These are phyloP conservation scores for Orchesella cincta DNA, from an alignment of 1,140 invertebrate species.

Conservation along the genomic window DNA sequence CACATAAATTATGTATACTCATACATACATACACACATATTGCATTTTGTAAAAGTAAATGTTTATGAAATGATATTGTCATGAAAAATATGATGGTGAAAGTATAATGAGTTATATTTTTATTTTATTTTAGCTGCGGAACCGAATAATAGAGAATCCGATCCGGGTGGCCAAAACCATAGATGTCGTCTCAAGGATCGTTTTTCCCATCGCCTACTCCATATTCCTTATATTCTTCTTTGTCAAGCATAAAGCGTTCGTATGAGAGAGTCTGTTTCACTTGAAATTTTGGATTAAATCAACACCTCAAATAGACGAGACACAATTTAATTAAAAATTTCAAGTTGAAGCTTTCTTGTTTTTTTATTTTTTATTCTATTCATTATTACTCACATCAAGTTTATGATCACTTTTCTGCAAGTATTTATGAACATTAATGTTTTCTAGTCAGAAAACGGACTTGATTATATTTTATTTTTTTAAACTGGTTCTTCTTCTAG, in stretches of 20 bases:
- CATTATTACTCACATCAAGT: not conserved
- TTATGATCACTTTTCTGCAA: not conserved
- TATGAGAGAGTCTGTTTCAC: conserved; percentile 34
- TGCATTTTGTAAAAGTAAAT: no score
- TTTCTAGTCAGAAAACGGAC: not conserved
- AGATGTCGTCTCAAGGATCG: conserved; percentile 88
- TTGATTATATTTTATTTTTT: not conserved
- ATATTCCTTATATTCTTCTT: conserved; percentile 93
- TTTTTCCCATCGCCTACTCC: conserved; percentile 86
- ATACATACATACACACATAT: no score
- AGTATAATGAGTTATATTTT: conserved; percentile 11
- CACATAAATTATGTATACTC: no score
- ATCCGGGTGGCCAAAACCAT: conserved; percentile 90
- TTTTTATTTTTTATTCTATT: conserved; percentile 5
- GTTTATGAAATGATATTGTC: no score
- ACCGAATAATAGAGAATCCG: conserved; percentile 85
- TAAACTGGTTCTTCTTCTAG: no score
- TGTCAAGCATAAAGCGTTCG: conserved; percentile 76
- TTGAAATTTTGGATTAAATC: conserved; percentile 42
- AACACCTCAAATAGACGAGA: conserved; percentile 11
- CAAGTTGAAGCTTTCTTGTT: conserved; percentile 36
- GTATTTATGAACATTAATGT: not conserved
- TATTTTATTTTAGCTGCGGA: conserved; percentile 70
- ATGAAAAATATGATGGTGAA: no score
- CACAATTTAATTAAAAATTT: conserved; percentile 37